Evolutionary conservation across 1,140 invertebrate genomes (phyloP), one percentile per base, ranked within the genome.

Genomic region (Pseudomyrmex gracilis): DNA sequence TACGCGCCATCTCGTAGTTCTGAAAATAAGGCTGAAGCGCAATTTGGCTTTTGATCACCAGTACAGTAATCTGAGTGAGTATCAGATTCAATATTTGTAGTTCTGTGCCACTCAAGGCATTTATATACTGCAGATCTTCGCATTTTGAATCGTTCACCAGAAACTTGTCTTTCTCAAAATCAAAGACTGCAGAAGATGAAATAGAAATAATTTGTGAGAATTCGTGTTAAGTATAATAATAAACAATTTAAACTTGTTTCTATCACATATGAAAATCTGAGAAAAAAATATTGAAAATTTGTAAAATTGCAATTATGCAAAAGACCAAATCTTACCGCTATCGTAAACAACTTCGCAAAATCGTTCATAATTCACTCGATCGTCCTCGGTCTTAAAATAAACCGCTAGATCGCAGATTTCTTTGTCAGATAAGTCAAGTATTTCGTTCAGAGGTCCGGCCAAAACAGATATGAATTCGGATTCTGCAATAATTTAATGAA

Each of bases 341-440:
- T 96, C 95, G 83, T 97, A 96, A 74, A 97, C 95, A 73, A 97
- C 95, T 89, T 96, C 94, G 85, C 96, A 97, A 60, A 97, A 95
- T 92, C 97, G 96, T 0, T 95, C 95, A 91, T 97, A 97, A 49
- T 96, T 95, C 43, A 97, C 95, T 82, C 96, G 94, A 55, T 96
- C 96, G 93, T 97, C 96, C 64, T 96, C 96, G 24, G 96, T 94
- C 49, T 96, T 95, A 93, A 97, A 97, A 94, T 97, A 97, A 92
- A 97, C 96, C 0, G 96, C 95, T 5, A 97, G 91, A 88, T 97
- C 96, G 13, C 94, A 92, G 57, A 97, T 95, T 93, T 97, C 96
- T 47, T 95, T 94, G 73, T 97, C 95, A 0, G 96, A 96, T 63
- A 97, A 92, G 0, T 96, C 96, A 60, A 96, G 94, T 60, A 95